A percentile compares a stretch with the other conserved stretches of the same genome.
Evolutionary conservation across 2,113 vertebrate species (phyloP).

Genomic region (Nerophis ophidion): DNA sequence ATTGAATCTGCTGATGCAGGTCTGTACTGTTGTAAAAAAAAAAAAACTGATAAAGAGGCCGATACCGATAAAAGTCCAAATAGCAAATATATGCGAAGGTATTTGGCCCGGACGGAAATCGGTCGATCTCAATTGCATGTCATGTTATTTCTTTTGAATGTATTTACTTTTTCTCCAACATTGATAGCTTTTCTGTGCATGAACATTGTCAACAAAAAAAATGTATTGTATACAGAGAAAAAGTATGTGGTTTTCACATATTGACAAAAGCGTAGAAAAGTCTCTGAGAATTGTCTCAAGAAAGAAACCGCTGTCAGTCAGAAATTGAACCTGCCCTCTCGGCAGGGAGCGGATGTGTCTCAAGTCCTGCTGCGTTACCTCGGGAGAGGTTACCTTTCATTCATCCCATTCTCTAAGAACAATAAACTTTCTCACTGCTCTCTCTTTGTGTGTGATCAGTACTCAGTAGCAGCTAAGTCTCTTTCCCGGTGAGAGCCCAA

Average conservation of each 20-base stretch:
- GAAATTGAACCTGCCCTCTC: conserved; percentile 30
- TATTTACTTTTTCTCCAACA: too few relatives aligned
- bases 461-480: conserved; percentile 31
- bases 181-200: too few relatives aligned
- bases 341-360: conserved; percentile 33
- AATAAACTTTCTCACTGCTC: conserved; percentile 47
- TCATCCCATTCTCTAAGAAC: conserved; percentile 30
- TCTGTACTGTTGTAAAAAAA: too few relatives aligned
- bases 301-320: conserved; percentile 31
- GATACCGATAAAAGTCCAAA: too few relatives aligned
- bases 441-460: conserved; percentile 42
- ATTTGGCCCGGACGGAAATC: too few relatives aligned
- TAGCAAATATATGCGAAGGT: too few relatives aligned
- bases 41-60: too few relatives aligned
- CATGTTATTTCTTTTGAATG: too few relatives aligned
- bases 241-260: neutral
- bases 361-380: conserved; percentile 21
- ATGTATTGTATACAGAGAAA: neutral
- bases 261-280: too few relatives aligned
- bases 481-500: conserved; percentile 53
- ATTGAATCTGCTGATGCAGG: too few relatives aligned
- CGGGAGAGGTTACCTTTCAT: conserved; percentile 39
- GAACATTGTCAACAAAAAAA: too few relatives aligned
- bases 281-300: conserved; percentile 26
- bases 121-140: conserved; percentile 3